Base-by-base conservation (phyloP, 1,140 invertebrate genomes). In the Zeugodacus cucurbitae region DNA sequence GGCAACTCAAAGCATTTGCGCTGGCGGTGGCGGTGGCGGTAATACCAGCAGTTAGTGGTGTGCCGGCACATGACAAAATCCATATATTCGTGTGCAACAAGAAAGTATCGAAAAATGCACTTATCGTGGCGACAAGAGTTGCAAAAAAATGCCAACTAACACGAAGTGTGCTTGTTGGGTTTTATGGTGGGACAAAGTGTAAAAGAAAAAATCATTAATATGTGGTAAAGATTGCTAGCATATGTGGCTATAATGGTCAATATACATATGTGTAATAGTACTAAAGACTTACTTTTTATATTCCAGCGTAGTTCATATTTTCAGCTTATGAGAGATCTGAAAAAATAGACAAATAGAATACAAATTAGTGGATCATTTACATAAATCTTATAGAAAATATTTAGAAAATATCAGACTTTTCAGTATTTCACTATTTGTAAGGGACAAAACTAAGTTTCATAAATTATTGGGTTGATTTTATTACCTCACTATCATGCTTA, bases 51-150 rank as follows among this genome's bases (percentile, higher is more conserved):
- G 48, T 54, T 6, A 32, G 29, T 32, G 29, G 10, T 32, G 64
- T 67, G 6, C 10, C 29, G 17, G 29, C 29, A 34, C 10, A 34
- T 3, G 48, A 67, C 62, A 26, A 67, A 62, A 67, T 5, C 10
- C 62, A 67, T 67, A 32, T 5, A 62, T n/a, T 26, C n/a, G 10
- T 32, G 5, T 17, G 29, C 17, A 14, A 8, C 8, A 32, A 67
- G 62, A n/a, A 82, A 48, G 41, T 82, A 48, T 20, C 20, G 74
- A 48, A 82, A 82, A 82, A 82, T 82, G 41, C 41, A 82, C 74
- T 82, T 82, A 82, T 54, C 41, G 74, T 82, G n/a, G 74, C 22
- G 74, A 82, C 74, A 48, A 48, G n/a, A 41, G 22, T 37, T 8
- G 70, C 20, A 41, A 74, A 37, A 54, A 44, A 20, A 10, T 41